Conservation (phyloP, 2,888 invertebrate genomes). For the Lycophotia porphyrea region DNA sequence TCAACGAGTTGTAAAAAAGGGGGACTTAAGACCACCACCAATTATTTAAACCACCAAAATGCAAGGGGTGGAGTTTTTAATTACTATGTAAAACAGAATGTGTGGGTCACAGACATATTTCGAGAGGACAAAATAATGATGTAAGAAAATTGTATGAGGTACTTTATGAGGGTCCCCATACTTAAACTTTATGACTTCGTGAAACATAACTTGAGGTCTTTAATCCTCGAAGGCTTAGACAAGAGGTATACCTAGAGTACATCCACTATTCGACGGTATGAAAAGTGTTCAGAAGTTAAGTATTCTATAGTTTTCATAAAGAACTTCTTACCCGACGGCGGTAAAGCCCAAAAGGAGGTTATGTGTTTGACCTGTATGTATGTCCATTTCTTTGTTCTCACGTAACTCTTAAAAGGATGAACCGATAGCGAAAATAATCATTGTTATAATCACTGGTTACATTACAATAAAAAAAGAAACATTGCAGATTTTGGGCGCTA, state of each 20-base stretch:
- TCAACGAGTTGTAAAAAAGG: conserved; percentile 34
- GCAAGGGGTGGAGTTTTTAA: conserved; percentile 50
- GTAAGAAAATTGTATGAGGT: not conserved
- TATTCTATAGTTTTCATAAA: not conserved
- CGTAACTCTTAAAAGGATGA: too few species aligned
- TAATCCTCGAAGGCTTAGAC: not conserved
- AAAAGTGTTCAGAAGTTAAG: not conserved
- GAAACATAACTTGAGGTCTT: not conserved
- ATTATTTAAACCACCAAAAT: conserved; percentile 45
- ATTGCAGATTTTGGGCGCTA: too few species aligned
- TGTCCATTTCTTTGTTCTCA: too few species aligned
- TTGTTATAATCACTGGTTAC: too few species aligned
- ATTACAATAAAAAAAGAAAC: too few species aligned
- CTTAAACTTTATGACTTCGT: not conserved
- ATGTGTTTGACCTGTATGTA: too few species aligned
- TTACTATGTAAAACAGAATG: conserved; percentile 47
- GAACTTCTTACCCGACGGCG: not conserved
- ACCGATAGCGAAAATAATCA: too few species aligned
- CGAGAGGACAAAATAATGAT: conserved; percentile 7
- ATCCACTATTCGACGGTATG: not conserved
- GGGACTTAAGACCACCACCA: conserved; percentile 21
- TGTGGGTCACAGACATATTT: not conserved
- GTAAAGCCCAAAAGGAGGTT: too few species aligned
- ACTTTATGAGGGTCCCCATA: not conserved
- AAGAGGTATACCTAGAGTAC: not conserved